Evolutionary conservation across 1,140 invertebrate species (phyloP), one percentile per base, ranked within the genome.

Genomic region (Charaxes varanes): DNA sequence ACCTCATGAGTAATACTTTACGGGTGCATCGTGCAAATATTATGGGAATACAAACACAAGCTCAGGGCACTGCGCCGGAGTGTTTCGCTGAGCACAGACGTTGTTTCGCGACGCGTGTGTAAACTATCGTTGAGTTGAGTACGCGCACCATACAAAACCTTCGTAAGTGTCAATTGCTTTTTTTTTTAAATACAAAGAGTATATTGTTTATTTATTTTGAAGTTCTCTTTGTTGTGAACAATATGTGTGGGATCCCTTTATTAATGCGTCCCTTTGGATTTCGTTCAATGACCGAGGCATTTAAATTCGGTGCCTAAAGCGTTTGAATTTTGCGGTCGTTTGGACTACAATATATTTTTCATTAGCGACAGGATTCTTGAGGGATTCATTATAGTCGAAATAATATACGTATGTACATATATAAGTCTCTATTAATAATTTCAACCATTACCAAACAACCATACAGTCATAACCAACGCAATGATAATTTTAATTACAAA

Each of bases 11-110:
- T 28, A 12, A 28, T 28, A 14, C 7, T 14, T 28, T 31, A 3
- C 17, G 5, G 8, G 12, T 26, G 24, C 19, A 23, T 4, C 31
- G 17, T 42, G 35, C 18, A 11, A 27, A 43, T 35, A 28, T 35
- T 35, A 43, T 35, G 31, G 32, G 33, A 43, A 43, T 23, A 24
- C 19, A 21, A 2, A 21, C 3, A n/a, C 14, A 33, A 18, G 8
- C 5, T 24, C 8, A 6, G 16, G 7, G 22, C 42, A 45, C 27
- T 45, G 42, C 42, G 42, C 42, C 14, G 15, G 42, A 45, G 42
- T 45, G 42, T 19, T 33, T 32, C 30, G 42, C 2, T 7, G 21
- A 18, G 42, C 15, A 27, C 17, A 33, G 42, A 45, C 42, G 41
- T 35, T 2, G 26, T 8, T 28, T 8, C 10, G 21, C 38, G 12